Base-by-base conservation (phyloP, 2,113 vertebrate species). In the Paraplagusia blochii region DNA sequence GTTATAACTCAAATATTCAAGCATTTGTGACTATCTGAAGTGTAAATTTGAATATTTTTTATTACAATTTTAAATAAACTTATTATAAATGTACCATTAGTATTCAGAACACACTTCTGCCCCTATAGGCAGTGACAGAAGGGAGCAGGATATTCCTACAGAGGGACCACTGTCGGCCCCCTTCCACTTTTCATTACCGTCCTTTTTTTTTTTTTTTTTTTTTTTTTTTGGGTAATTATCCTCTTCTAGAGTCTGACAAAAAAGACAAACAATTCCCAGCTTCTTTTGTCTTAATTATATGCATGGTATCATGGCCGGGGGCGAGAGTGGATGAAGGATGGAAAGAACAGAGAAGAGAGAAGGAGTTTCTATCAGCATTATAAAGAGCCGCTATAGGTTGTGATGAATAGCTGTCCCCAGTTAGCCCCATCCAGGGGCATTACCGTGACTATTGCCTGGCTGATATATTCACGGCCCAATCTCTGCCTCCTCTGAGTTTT, bases 391-490 rank as follows among this genome's bases (percentile, higher is more conserved):
- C 69, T 69, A 79, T 78, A 68, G 59, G 58, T 66, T 44, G 47
- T 84, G 81, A 84, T 85, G 74, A 85, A 86, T 77, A 75, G 64
- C 66, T 58, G 57, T 72, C 60, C 61, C 47, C 72, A 60, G 79
- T 76, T 82, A 64, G 73, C 52, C 63, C 58, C 59, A 61, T 74
- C 69, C 57, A 74, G 57, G 68, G 63, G 69, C 74, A 82, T 77
- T 79, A 79, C 57, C 58, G 58, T 75, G 75, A 75, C 77, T 80
- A 50, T 35, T 70, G 66, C 56, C 63, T 34, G 69, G 69, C 80
- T 82, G 84, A 81, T 88, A 80, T 79, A 86, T 84, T 87, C 80
- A 77, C 77, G 74, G 66, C 73, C 75, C 74, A 77, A 85, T 88
- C 79, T 76, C 75, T 70, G 76, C 84, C 81, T 81, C 75, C 82